These are phyloP conservation scores for Pyralis farinalis DNA, from an alignment of 2,888 invertebrate species.

Conservation along the genomic window DNA sequence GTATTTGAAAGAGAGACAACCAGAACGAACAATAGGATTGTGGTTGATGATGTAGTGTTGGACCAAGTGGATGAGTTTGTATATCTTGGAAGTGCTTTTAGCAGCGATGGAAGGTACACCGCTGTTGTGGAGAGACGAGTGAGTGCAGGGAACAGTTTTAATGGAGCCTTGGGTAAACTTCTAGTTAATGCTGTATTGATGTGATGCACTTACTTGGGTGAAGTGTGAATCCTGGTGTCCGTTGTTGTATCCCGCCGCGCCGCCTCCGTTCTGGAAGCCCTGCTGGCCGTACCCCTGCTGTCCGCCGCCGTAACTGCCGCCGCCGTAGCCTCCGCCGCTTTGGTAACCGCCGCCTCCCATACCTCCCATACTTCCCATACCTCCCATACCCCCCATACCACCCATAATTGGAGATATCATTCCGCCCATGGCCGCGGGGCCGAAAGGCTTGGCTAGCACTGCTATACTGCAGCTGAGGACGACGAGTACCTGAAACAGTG, in stretches of 20 bases:
- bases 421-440: not conserved
- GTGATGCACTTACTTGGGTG: conserved; percentile 17
- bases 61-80: too few species aligned
- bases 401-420: not conserved
- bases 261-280: conserved; percentile 14
- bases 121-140: too few species aligned
- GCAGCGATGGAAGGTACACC: too few species aligned
- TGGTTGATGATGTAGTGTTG: too few species aligned
- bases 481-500: not conserved
- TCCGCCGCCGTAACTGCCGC: conserved; percentile 12
- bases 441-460: not conserved
- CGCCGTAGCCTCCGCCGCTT: conserved; percentile 3
- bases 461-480: not conserved
- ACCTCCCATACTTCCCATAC: conserved; percentile 9
- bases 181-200: too few species aligned
- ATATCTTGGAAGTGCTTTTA: too few species aligned
- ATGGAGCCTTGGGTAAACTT: too few species aligned
- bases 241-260: conserved; percentile 14
- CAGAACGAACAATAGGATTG: too few species aligned
- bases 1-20: too few species aligned
- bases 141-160: too few species aligned
- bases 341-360: conserved; percentile 9
- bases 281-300: conserved; percentile 15
- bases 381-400: not conserved
- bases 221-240: conserved; percentile 20